These are phyloP conservation scores for Hiodon alosoides DNA, from an alignment of 2,113 vertebrate genomes.

Conservation along the genomic window DNA sequence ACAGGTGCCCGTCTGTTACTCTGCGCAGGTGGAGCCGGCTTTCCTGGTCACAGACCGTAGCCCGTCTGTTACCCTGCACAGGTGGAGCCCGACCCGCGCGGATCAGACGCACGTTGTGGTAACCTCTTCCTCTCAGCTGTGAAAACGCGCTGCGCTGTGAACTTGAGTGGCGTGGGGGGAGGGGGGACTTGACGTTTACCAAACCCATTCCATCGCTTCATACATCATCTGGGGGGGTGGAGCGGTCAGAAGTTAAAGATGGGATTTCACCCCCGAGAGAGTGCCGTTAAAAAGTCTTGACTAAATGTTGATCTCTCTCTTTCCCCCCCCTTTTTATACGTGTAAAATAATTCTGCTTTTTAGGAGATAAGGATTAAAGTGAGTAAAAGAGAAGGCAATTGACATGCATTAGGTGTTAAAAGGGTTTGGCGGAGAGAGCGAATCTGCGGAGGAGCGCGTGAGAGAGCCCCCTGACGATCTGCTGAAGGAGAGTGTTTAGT, in stretches of 20 bases:
- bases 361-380: slow-evolving; percentile 57
- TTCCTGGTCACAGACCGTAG: no score
- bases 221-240: slow-evolving; percentile 31
- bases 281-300: slow-evolving; percentile 37
- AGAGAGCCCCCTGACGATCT: slow-evolving; percentile 54
- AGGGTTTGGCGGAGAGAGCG: slow-evolving; percentile 44
- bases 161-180: background rate
- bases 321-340: slow-evolving; percentile 51
- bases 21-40: no score
- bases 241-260: slow-evolving; percentile 40
- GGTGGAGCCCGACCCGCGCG: no score
- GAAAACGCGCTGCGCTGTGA: background rate
- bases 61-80: no score
- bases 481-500: slow-evolving; percentile 64
- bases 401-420: slow-evolving; percentile 56
- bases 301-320: slow-evolving; percentile 44
- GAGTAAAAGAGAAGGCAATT: slow-evolving; percentile 65
- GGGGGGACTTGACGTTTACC: slow-evolving; percentile 14
- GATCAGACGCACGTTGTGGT: slow-evolving; percentile 29
- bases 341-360: slow-evolving; percentile 58
- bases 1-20: no score
- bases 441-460: slow-evolving; percentile 42
- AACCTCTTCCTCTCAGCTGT: slow-evolving; percentile 21
- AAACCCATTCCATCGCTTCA: slow-evolving; percentile 30
- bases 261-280: slow-evolving; percentile 37